These are phyloP conservation scores for Zaprionus tsacasi DNA, from an alignment of 1,140 invertebrate genomes.

Conservation along the genomic window DNA sequence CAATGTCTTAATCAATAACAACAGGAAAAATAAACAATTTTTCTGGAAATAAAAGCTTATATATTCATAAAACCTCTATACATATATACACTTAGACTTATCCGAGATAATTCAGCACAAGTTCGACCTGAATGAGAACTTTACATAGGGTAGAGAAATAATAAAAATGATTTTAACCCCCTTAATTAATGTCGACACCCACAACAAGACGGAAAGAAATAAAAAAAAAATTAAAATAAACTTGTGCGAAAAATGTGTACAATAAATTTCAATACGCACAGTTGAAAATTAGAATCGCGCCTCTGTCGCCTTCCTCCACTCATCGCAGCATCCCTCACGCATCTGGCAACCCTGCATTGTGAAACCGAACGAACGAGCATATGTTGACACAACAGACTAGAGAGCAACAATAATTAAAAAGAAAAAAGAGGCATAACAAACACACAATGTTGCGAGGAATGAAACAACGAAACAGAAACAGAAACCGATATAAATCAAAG, in stretches of 20 bases:
- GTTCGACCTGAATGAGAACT: no score
- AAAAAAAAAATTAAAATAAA: slow-evolving; percentile 1
- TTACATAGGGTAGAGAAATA: no score
- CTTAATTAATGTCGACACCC: slow-evolving; percentile 47
- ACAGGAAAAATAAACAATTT: no score
- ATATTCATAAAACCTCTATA: no score
- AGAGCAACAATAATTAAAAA: slow-evolving; percentile 45
- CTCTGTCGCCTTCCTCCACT: background rate
- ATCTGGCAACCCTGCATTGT: background rate
- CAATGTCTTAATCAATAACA: no score
- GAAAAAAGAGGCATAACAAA: background rate
- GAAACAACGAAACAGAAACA: slow-evolving; percentile 23
- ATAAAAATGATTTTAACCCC: slow-evolving; percentile 1
- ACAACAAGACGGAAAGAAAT: background rate
- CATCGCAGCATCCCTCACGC: background rate
- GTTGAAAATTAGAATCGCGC: slow-evolving; percentile 24
- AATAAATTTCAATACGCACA: slow-evolving; percentile 31
- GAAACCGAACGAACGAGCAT: slow-evolving; percentile 15
- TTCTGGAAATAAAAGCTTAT: no score
- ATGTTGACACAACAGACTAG: slow-evolving; percentile 47
- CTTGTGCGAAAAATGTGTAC: slow-evolving; percentile 17
- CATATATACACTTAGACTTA: no score
- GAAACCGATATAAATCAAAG: slow-evolving; percentile 71
- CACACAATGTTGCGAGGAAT: slow-evolving; percentile 27
- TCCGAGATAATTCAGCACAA: no score